Conservation (phyloP, 2,113 vertebrate genomes). For the Narcine bancroftii region DNA sequence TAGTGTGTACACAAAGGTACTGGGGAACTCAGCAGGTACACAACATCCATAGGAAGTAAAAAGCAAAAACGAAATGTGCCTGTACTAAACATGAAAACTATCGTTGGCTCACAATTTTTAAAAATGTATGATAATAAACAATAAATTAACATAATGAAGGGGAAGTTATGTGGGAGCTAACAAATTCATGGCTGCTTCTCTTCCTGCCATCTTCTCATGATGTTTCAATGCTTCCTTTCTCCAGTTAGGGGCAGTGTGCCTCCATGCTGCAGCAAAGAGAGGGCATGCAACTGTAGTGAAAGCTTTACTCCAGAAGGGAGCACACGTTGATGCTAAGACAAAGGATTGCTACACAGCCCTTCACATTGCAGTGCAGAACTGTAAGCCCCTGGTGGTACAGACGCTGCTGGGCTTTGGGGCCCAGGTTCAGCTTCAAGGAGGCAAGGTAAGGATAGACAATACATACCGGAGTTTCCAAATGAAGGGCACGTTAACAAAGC, state of each 20-base stretch:
- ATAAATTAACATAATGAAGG: not conserved
- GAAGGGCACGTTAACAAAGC: not conserved
- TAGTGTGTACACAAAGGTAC: too few species aligned
- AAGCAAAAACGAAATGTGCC: too few species aligned
- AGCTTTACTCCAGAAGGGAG: slow-evolving; percentile 50
- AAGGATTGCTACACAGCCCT: slow-evolving; percentile 49
- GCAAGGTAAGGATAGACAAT: slow-evolving; percentile 43
- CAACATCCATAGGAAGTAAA: too few species aligned
- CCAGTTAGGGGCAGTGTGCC: slow-evolving; percentile 50
- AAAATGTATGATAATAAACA: not conserved
- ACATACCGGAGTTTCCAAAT: fast-evolving
- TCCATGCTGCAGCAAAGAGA: slow-evolving; percentile 48
- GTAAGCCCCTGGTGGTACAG: slow-evolving; percentile 51
- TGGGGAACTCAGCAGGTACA: too few species aligned
- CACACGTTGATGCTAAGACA: slow-evolving; percentile 46
- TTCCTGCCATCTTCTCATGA: not conserved
- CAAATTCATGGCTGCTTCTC: not conserved
- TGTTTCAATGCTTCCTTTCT: not conserved
- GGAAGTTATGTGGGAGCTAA: not conserved
- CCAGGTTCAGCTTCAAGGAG: slow-evolving; percentile 50
- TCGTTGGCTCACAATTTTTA: not conserved
- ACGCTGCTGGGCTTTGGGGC: slow-evolving; percentile 51
- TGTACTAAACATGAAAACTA: not conserved
- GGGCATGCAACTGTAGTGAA: slow-evolving; percentile 51
- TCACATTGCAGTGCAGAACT: slow-evolving; percentile 48